phyloP scores from a whole-genome alignment of 2,797 vertebrate genomes.

The Halcyon leucocephala region DNA sequence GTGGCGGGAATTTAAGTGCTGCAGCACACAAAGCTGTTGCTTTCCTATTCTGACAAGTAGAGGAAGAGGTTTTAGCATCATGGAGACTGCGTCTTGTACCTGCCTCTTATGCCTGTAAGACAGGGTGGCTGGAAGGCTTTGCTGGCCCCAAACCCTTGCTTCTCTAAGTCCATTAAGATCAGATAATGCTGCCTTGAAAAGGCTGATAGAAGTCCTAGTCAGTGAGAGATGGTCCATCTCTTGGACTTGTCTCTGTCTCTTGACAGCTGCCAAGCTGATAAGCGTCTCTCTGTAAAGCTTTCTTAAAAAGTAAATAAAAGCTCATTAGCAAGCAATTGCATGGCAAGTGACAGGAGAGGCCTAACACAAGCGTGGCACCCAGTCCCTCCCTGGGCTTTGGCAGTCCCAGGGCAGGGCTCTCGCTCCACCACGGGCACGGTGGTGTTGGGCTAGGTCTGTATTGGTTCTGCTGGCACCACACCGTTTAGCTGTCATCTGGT shows the following conservation, averaged over 20 bases:
- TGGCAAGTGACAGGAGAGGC: neutral
- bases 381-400: neutral
- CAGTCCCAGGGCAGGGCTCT: neutral
- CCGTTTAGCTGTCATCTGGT: neutral
- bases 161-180: neutral
- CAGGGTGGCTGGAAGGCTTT: rapidly evolving
- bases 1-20: neutral
- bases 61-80: neutral
- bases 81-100: neutral
- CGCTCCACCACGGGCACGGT: rapidly evolving
- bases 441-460: neutral
- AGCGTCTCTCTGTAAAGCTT: neutral
- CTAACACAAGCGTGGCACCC: rapidly evolving
- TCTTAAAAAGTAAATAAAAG: neutral
- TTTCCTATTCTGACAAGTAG: neutral
- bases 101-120: neutral
- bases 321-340: neutral
- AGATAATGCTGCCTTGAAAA: neutral
- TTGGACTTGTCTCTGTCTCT: neutral
- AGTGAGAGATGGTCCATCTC: neutral
- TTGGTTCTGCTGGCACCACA: rapidly evolving
- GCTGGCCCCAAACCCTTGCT: neutral
- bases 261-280: neutral
- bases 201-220: neutral
- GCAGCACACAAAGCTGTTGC: neutral